Evolutionary conservation across 2,113 vertebrate species (phyloP).

Genomic region (Pomatostomus ruficeps): DNA sequence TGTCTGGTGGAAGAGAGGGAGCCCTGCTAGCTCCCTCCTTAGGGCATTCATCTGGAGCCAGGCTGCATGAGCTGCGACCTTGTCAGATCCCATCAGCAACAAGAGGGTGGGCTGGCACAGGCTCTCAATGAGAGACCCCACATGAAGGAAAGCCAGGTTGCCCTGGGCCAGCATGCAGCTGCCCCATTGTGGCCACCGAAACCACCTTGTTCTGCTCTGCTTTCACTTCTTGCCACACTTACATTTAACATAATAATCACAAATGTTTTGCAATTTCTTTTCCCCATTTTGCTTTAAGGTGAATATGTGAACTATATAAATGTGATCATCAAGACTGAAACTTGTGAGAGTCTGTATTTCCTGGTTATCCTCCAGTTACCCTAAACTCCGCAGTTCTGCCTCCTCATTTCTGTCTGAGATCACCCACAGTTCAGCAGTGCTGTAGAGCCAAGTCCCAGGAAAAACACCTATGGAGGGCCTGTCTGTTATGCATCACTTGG

Average conservation of each 20-base stretch:
- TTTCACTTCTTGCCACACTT: neutral
- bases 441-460: neutral
- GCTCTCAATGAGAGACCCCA: neutral
- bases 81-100: constrained; percentile 45
- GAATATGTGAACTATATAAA: neutral
- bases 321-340: neutral
- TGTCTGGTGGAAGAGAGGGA: neutral
- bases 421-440: neutral
- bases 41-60: constrained; percentile 15
- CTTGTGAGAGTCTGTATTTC: neutral
- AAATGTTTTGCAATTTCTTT: neutral
- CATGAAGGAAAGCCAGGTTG: neutral
- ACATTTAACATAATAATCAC: neutral
- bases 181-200: neutral
- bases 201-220: neutral
- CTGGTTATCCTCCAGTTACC: neutral
- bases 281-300: neutral
- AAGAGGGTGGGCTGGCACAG: neutral
- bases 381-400: neutral
- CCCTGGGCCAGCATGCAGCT: neutral
- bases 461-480: neutral
- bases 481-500: neutral
- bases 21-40: neutral
- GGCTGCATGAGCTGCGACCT: neutral
- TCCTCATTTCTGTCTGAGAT: neutral